These are phyloP conservation scores for Circaetus gallicus DNA, from an alignment of 2,113 vertebrate species.

Conservation along the genomic window DNA sequence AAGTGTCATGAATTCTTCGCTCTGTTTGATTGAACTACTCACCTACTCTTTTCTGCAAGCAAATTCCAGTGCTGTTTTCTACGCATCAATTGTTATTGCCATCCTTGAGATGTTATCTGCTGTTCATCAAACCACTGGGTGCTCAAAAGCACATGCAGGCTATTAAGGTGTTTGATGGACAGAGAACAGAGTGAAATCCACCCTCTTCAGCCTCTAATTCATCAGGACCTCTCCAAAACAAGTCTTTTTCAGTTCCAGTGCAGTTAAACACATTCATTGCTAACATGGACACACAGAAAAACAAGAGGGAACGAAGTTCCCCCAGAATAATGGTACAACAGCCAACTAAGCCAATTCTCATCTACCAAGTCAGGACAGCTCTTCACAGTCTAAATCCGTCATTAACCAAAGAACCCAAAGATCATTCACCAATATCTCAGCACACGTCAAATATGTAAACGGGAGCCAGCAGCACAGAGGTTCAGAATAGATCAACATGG, in stretches of 20 bases:
- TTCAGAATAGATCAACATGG: neutral
- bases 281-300: neutral
- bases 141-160: neutral
- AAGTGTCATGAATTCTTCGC: neutral
- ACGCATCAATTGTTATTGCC: neutral
- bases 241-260: neutral
- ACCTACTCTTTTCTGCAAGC: neutral
- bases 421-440: neutral
- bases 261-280: neutral
- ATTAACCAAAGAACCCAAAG: neutral
- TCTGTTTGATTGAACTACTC: neutral
- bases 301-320: neutral
- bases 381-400: neutral
- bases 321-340: neutral
- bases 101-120: neutral
- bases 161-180: neutral
- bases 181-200: neutral
- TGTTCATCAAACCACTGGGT: neutral
- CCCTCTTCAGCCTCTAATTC: neutral
- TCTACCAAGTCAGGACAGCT: neutral
- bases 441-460: fast-evolving
- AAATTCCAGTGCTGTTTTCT: neutral
- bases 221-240: neutral
- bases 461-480: neutral
- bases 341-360: neutral